phyloP scores from a whole-genome alignment of 2,113 vertebrate genomes.

The Pituophis catenifer region DNA sequence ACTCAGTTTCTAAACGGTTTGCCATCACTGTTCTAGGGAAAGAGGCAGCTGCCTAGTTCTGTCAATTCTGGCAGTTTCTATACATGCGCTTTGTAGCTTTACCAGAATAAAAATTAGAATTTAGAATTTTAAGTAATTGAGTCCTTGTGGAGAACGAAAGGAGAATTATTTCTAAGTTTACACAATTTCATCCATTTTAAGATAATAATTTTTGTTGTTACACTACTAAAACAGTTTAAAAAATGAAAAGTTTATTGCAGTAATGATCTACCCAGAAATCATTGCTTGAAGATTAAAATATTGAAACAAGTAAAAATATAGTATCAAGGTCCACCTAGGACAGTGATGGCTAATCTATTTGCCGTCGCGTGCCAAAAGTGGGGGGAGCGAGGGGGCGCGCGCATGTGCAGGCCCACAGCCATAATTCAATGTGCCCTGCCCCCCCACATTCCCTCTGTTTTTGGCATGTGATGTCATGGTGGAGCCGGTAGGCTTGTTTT shows the following conservation, averaged over 20 bases:
- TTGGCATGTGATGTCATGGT: too few species aligned
- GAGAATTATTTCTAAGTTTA: conserved; percentile 16
- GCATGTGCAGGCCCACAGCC: too few species aligned
- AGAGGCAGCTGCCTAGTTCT: conserved; percentile 73
- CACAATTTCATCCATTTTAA: background rate
- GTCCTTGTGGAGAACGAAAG: background rate
- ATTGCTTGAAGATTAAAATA: background rate
- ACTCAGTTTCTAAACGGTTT: too few species aligned
- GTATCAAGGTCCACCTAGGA: background rate
- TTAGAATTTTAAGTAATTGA: conserved; percentile 48
- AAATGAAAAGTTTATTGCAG: conserved; percentile 4
- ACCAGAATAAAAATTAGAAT: conserved; percentile 55
- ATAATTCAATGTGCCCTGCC: too few species aligned
- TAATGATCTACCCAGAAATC: background rate
- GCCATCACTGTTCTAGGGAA: conserved; percentile 57
- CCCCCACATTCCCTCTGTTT: too few species aligned
- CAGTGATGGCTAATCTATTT: too few species aligned
- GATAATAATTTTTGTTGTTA: conserved; percentile 36
- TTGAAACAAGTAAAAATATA: background rate
- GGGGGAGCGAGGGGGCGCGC: too few species aligned
- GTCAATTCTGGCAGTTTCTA: conserved; percentile 70
- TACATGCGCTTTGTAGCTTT: conserved; percentile 51
- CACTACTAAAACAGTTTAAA: conserved; percentile 37
- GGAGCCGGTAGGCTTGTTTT: too few species aligned
- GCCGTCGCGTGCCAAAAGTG: too few species aligned